These are phyloP conservation scores for Blennius ocellaris DNA, from an alignment of 2,113 vertebrate genomes.

Conservation along the genomic window DNA sequence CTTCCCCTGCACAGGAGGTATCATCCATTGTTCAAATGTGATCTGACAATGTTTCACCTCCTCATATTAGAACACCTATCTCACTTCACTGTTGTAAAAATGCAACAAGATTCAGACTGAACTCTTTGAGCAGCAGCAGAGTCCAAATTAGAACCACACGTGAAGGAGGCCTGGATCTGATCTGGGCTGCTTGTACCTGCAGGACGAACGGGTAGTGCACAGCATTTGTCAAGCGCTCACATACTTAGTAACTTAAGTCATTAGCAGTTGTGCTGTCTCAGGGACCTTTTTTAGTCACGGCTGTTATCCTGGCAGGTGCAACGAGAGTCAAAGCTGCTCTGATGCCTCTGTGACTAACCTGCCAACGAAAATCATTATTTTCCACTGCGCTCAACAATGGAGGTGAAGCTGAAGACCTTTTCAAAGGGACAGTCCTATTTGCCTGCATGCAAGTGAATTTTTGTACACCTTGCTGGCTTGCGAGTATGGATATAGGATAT, in stretches of 20 bases:
- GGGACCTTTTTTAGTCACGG: neutral
- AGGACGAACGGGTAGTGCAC: no score
- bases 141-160: no score
- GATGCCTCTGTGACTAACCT: slow-evolving; percentile 3
- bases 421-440: neutral
- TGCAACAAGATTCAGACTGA: no score
- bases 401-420: neutral
- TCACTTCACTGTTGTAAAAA: no score
- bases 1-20: no score
- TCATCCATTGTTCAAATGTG: no score
- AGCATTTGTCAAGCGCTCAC: neutral
- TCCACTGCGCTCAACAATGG: neutral
- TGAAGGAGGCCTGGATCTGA: no score
- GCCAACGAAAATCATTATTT: neutral
- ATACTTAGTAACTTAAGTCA: neutral
- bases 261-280: neutral
- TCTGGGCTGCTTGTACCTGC: no score
- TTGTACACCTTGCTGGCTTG: neutral
- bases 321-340: slow-evolving; percentile 3
- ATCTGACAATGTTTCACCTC: no score
- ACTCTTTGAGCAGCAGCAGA: no score
- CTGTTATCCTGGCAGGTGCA: slow-evolving; percentile 1
- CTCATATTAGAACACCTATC: no score
- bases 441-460: neutral
- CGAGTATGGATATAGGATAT: no score